A percentile compares a stretch with the other conserved stretches of the same genome.
phyloP scores from a whole-genome alignment of 2,113 vertebrate genomes.

The Semnornis frantzii region DNA sequence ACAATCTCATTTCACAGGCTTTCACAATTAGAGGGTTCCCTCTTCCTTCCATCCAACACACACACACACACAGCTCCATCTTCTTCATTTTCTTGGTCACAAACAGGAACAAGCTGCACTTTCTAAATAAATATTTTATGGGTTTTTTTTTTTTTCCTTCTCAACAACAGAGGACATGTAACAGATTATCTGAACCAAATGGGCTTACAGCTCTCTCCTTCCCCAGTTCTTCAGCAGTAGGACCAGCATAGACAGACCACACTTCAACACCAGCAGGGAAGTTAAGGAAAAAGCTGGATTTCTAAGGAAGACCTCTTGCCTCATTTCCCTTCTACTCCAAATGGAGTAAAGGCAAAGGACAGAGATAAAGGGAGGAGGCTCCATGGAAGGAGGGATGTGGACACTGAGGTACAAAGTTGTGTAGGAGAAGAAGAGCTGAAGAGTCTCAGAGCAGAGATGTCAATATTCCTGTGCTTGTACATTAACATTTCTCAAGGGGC shows the following conservation, averaged over 20 bases:
- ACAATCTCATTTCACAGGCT: slow-evolving; percentile 11
- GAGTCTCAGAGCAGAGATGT: background rate
- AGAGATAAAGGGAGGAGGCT: background rate
- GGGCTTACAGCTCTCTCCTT: slow-evolving; percentile 5
- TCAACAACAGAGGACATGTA: background rate
- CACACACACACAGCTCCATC: slow-evolving; percentile 29
- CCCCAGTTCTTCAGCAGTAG: background rate
- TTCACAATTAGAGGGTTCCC: slow-evolving; percentile 2
- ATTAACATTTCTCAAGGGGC: background rate
- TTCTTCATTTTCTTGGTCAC: slow-evolving; percentile 37
- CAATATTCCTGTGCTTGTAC: background rate
- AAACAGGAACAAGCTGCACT: slow-evolving; percentile 66
- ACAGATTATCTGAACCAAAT: slow-evolving; percentile 40
- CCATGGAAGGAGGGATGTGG: no score
- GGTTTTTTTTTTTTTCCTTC: background rate
- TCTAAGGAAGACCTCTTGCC: background rate
- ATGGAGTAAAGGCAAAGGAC: background rate
- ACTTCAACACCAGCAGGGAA: background rate
- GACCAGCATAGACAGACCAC: background rate
- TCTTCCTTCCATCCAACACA: background rate
- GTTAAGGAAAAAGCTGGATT: background rate
- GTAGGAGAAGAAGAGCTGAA: background rate
- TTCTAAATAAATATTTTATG: slow-evolving; percentile 53
- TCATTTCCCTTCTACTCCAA: background rate
- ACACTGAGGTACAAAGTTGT: background rate